Percentiles rank a stretch among this genome's conserved stretches.
Evolutionary conservation across 2,888 invertebrate genomes (phyloP).

Genomic region (Latrodectus elegans): DNA sequence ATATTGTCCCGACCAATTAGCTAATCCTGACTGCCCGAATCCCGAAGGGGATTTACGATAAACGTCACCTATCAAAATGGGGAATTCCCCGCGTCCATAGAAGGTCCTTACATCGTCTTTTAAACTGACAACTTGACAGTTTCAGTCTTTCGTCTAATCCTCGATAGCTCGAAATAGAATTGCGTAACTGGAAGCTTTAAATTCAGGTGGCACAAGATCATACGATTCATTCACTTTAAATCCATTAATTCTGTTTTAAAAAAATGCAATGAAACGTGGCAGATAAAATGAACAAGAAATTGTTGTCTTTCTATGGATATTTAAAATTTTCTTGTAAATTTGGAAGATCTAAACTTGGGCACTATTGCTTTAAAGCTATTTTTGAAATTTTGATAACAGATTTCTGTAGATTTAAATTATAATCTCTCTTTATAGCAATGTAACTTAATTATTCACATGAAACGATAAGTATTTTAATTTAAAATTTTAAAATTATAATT

Average conservation of each 20-base stretch:
- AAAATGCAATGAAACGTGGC: no score
- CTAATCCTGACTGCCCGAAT: slow-evolving; percentile 22
- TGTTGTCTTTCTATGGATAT: no score
- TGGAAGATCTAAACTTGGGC: no score
- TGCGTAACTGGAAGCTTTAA: not conserved
- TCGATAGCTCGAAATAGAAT: not conserved
- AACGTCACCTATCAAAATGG: slow-evolving; percentile 5
- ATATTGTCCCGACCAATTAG: slow-evolving; percentile 25
- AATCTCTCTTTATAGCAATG: no score
- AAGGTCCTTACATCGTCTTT: slow-evolving; percentile 27
- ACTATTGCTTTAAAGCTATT: no score
- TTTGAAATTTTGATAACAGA: no score
- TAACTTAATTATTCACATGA: no score
- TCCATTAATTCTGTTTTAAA: not conserved
- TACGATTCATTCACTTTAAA: not conserved
- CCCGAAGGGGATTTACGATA: slow-evolving; percentile 5
- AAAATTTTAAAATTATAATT: no score
- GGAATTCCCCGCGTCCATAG: slow-evolving; percentile 16
- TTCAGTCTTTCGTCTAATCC: slow-evolving; percentile 6
- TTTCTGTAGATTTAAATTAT: no score
- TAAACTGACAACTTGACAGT: slow-evolving; percentile 51
- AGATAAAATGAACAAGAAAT: no score
- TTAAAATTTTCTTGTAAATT: no score
- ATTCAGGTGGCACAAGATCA: not conserved
- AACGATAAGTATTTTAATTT: no score